These are phyloP conservation scores for Drosophila malerkotliana DNA, from an alignment of 1,140 invertebrate species.

Conservation along the genomic window DNA sequence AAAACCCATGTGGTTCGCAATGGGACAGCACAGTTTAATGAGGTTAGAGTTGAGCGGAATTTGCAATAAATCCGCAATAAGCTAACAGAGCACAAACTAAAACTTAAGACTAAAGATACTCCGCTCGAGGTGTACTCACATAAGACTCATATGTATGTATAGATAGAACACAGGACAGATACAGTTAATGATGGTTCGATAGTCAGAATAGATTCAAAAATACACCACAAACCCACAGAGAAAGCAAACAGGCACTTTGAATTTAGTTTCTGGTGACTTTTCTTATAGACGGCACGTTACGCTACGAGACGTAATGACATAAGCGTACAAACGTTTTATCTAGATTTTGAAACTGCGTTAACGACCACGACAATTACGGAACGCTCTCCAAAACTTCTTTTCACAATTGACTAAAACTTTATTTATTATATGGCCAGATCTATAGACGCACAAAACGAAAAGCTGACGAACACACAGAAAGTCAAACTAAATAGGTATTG, in stretches of 20 bases:
- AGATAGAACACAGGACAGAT: conserved; percentile 45
- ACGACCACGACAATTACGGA: conserved; percentile 61
- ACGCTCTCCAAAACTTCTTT: conserved; percentile 38
- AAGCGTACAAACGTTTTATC: conserved; percentile 57
- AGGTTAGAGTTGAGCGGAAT: conserved; percentile 42
- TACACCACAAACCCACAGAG: conserved; percentile 58
- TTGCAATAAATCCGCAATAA: conserved; percentile 12
- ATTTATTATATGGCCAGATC: conserved; percentile 12
- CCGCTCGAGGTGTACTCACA: conserved; percentile 49
- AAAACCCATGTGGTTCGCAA: conserved; percentile 31
- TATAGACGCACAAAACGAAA: conserved; percentile 63
- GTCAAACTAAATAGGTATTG: conserved; percentile 46
- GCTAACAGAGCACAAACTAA: background rate
- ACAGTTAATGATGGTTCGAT: conserved; percentile 34
- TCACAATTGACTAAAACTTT: conserved; percentile 18
- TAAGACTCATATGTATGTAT: conserved; percentile 48
- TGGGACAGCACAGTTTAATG: conserved; percentile 40
- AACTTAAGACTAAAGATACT: conserved; percentile 39
- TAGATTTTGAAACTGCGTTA: conserved; percentile 17
- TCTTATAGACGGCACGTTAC: conserved; percentile 58
- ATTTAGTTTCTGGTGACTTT: conserved; percentile 11
- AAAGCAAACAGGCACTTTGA: conserved; percentile 62
- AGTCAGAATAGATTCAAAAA: conserved; percentile 24
- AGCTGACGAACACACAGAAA: conserved; percentile 60
- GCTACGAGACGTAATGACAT: conserved; percentile 76